Base-by-base conservation (phyloP, 2,797 vertebrate species). In the Perodicticus potto region DNA sequence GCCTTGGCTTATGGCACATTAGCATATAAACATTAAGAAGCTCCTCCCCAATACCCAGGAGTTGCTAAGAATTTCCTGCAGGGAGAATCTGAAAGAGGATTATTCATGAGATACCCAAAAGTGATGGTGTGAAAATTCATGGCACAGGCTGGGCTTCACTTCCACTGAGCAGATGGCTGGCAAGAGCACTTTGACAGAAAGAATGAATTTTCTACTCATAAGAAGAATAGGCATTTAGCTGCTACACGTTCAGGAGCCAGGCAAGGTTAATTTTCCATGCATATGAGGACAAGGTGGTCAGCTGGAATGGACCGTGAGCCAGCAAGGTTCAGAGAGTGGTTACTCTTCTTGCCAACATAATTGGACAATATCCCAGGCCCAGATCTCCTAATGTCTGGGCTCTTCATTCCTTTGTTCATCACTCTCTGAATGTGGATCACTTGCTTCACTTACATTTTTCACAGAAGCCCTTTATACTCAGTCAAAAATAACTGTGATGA, bases 231-330 rank as follows among this genome's bases (percentile, higher is more conserved):
- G 1, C 9, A 80, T 67, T 80, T 95, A 88, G 43, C 13, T 70
- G 25, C 2, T 12, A 40, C 1, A 49, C 2, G 29, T 2, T n/a
- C 1, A 11, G 4, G 16, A 86, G 55, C 7, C 27, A 96, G 43
- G 4, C 43, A 67, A 93, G 37, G 40, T 91, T 95, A 84, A 80
- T 84, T 83, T 76, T 45, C 19, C 4, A 45, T 55, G 17, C 22
- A 61, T 14, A 40, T 83, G 27, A 91, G 34, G 37, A 61, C 45
- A 45, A 86, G 17, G 25, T 45, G 40, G 7, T 74, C 20, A 88
- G 5, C 49, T 91, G 23, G 63, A 94, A 16, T 11, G 23, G 22
- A 88, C 7, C 1, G 4, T 77, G 27, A 78, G 61, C 32, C 19
- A 86, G 19, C 14, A 80, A 83, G 13, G 0, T 91, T 86, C 83